These are phyloP conservation scores for Felis catus DNA, from an alignment of 2,113 vertebrate species.

Conservation along the genomic window DNA sequence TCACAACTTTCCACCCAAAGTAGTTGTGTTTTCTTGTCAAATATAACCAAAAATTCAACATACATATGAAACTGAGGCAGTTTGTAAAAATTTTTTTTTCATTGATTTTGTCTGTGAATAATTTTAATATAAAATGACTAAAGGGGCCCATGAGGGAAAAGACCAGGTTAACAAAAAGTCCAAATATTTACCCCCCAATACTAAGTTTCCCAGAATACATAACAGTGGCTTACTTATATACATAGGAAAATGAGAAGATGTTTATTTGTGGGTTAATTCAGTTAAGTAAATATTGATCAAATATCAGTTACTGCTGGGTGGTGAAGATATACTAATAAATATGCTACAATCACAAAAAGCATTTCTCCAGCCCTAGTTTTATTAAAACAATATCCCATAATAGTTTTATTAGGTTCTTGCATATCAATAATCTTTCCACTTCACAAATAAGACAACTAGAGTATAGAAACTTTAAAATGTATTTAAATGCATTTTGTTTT, in stretches of 20 bases:
- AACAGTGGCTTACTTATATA: neutral
- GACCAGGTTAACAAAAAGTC: neutral
- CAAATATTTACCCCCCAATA: conserved; percentile 25
- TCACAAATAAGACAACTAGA: neutral
- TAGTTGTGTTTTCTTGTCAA: neutral
- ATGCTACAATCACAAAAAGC: neutral
- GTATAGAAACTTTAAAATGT: neutral
- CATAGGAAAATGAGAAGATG: neutral
- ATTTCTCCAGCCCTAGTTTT: neutral
- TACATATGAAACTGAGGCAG: neutral
- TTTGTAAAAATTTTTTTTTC: neutral
- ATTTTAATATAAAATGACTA: conserved; percentile 5
- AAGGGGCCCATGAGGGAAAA: neutral
- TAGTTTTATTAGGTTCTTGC: neutral
- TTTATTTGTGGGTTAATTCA: conserved; percentile 42
- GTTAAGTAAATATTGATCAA: conserved; percentile 58
- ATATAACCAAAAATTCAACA: neutral
- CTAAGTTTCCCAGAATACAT: conserved; percentile 5
- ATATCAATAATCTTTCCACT: neutral
- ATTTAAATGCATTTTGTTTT: neutral
- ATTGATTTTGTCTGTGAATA: neutral
- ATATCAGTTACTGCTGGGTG: neutral
- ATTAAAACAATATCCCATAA: neutral
- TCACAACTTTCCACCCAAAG: neutral
- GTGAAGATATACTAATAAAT: neutral